Base-by-base conservation (phyloP, 2,113 vertebrate species). In the Rattus rattus region DNA sequence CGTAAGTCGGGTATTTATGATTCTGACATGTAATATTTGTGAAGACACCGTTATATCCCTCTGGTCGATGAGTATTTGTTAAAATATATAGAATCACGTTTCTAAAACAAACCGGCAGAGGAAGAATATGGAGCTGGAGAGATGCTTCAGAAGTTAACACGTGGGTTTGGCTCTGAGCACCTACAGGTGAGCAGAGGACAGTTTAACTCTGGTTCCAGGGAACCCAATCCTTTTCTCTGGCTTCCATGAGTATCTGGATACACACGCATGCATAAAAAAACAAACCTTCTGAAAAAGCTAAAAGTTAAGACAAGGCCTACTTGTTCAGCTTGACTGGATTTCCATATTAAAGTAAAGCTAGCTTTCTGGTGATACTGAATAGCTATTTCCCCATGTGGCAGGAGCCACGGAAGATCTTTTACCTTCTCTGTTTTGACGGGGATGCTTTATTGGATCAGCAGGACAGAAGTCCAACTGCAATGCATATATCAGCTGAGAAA, bases 401-500 rank as follows among this genome's bases (percentile, higher is more conserved):
- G 98, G 97, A 96, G 97, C 97, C 96, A 95, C 88, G 97, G 95
- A 98, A 97, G 87, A 95, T 92, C 65, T 49, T 28, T 94, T 90
- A 63, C 73, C 39, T 52, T 84, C 90, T 94, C 91, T 94, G 92
- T 97, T 93, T 88, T 8, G 39, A 97, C 2, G 88, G 96, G 36
- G 92, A 88, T 98, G 79, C 98, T 98, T 98, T 97, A 98, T 98
- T 97, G 98, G 96, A 97, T 96, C 92, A 96, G 97, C 89, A 97
- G 98, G 98, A 98, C 93, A 89, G 97, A 69, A 83, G 75, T 93
- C 97, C 97, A 94, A 96, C 75, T 69, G 93, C 95, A 98, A 98
- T 98, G 98, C 97, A 98, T 98, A 87, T 65, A 98, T 98, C 97
- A 98, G 95, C 73, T 17, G 75, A 81, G 87, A 98, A 98, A 97